phyloP scores from a whole-genome alignment of 1,140 invertebrate genomes.

The Euwallacea similis region DNA sequence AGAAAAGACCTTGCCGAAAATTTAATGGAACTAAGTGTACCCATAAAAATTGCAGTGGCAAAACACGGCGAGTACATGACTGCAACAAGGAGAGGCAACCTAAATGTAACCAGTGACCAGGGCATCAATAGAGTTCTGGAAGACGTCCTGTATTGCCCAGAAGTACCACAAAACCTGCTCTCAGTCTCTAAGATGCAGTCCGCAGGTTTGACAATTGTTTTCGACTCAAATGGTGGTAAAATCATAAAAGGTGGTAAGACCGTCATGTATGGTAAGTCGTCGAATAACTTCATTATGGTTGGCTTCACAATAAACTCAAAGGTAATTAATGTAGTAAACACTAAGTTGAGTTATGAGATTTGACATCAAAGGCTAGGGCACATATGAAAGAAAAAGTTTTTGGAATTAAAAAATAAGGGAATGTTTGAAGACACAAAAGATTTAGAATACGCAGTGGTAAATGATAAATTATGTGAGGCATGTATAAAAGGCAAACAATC shows the following conservation, averaged over 20 bases:
- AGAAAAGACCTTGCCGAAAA: background rate
- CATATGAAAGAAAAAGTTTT: slow-evolving; percentile 15
- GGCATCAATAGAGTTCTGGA: background rate
- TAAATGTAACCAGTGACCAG: background rate
- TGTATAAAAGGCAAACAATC: slow-evolving; percentile 56
- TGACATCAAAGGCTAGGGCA: slow-evolving; percentile 38
- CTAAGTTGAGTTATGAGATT: slow-evolving; percentile 2
- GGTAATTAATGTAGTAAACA: slow-evolving; percentile 1
- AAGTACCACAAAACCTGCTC: background rate
- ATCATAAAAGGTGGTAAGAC: background rate
- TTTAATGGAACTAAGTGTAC: background rate
- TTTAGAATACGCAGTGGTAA: slow-evolving; percentile 42
- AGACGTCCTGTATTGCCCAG: slow-evolving; percentile 6
- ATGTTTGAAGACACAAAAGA: slow-evolving; percentile 48
- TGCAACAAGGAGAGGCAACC: background rate
- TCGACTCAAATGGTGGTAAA: slow-evolving; percentile 7
- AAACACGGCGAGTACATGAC: background rate
- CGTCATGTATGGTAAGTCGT: slow-evolving; percentile 1
- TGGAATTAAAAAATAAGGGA: slow-evolving; percentile 44
- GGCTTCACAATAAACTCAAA: background rate
- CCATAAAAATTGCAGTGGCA: background rate
- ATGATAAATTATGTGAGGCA: slow-evolving; percentile 52
- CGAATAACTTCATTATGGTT: background rate
- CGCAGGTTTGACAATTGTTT: background rate
- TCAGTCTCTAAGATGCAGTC: background rate